Percentiles rank a stretch among this genome's conserved stretches.
Evolutionary conservation across 2,888 invertebrate species (phyloP).

Genomic region (Athalia rosae): DNA sequence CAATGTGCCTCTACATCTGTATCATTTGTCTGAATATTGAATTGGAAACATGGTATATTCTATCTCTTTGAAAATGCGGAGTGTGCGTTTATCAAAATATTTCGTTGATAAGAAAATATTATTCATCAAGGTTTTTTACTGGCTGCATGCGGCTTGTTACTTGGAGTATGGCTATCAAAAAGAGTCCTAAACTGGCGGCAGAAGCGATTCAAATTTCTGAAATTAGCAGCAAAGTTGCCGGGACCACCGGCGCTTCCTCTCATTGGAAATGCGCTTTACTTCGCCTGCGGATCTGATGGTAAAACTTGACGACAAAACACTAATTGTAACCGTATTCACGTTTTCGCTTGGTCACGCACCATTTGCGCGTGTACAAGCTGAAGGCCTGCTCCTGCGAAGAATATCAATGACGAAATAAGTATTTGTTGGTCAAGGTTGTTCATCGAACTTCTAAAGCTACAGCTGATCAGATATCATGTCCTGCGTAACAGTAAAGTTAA

Average conservation of each 20-base stretch:
- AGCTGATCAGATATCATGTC: too few relatives aligned
- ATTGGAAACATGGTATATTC: too few relatives aligned
- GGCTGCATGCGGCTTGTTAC: conserved; percentile 11
- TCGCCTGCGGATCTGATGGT: conserved; percentile 55
- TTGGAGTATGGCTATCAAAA: conserved; percentile 38
- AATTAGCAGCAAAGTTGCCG: conserved; percentile 51
- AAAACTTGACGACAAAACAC: neutral
- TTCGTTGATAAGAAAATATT: neutral
- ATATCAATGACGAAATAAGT: too few relatives aligned
- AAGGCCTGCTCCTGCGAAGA: too few relatives aligned
- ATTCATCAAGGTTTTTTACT: conserved; percentile 11
- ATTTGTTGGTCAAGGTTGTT: too few relatives aligned
- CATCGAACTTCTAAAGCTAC: too few relatives aligned
- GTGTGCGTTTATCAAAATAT: too few relatives aligned
- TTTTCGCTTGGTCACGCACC: neutral
- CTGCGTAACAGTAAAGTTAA: neutral
- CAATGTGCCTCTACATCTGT: too few relatives aligned
- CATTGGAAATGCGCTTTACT: conserved; percentile 55
- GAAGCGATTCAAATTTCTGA: conserved; percentile 46
- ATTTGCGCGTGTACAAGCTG: too few relatives aligned
- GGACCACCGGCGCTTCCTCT: conserved; percentile 55
- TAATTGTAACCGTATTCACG: neutral
- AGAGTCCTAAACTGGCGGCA: conserved; percentile 48
- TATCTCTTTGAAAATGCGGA: too few relatives aligned
- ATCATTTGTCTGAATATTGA: too few relatives aligned